Conservation (phyloP, 1,140 invertebrate genomes). For the Physella acuta region DNA sequence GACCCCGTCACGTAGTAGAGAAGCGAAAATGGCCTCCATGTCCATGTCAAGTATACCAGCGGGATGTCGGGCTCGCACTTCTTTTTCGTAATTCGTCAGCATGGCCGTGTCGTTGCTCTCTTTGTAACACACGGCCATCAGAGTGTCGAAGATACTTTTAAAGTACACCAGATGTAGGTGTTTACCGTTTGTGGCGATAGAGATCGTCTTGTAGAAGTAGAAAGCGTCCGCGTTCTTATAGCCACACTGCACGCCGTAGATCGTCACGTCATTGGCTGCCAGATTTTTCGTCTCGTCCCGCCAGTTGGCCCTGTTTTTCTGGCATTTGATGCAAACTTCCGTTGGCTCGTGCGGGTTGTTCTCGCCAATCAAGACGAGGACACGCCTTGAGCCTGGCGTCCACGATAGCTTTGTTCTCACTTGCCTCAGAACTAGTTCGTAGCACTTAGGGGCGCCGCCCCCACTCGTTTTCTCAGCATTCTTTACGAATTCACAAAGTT, state of each 20-base stretch:
- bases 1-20: no score
- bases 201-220: no score
- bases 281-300: conserved; percentile 35
- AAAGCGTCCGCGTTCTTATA: conserved; percentile 10
- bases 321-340: conserved; percentile 38
- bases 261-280: no score
- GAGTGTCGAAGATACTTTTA: conserved; percentile 31
- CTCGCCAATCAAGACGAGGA: conserved; percentile 55
- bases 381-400: no score
- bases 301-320: conserved; percentile 49
- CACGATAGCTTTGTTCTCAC: no score
- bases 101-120: conserved; percentile 14
- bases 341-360: conserved; percentile 46
- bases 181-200: no score
- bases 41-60: conserved; percentile 1
- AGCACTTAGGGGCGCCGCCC: conserved; percentile 46
- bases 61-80: conserved; percentile 15
- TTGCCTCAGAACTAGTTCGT: no score
- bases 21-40: conserved; percentile 19
- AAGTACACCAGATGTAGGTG: conserved; percentile 33
- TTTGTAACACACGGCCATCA: conserved; percentile 43
- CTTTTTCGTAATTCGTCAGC: conserved; percentile 13
- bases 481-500: conserved; percentile 45
- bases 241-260: conserved; percentile 35
- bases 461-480: conserved; percentile 44